Evolutionary conservation across 2,888 invertebrate species (phyloP), one percentile per base, ranked within the genome.

Genomic region (Perdita meconis): DNA sequence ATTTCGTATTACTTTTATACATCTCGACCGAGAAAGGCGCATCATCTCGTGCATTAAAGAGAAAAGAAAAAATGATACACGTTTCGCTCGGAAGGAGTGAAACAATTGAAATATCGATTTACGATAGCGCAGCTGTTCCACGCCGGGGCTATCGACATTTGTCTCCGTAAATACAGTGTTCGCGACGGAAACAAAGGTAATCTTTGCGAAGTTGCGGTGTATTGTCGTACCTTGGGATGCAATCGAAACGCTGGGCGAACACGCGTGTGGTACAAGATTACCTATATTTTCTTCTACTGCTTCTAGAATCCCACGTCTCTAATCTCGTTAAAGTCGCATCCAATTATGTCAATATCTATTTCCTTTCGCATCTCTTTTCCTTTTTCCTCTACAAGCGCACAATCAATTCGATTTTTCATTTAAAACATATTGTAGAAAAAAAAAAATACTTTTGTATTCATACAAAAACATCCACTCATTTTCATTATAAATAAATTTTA

Each of bases 341-440:
- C 59, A 69, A 82, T 82, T 73, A 67, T 63, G 51, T 55, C 53
- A 64, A 65, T 75, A 63, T 81, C 61, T 42, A 61, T 38, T 65
- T 69, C 53, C 53, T 40, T 44, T 24, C 44, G n/a, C 38, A 67
- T 55, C 40, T 10, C 16, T 22, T 61, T 8, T 44, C 5, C 38
- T 2, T 57, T 30, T 44, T 8, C 42, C 8, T 34, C n/a, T 1
- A 1, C 6, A 40, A n/a, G n/a, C n/a, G n/a, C n/a, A n/a, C n/a
- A n/a, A n/a, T n/a, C n/a, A n/a, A n/a, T n/a, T 44, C 42, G 24
- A 30, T 38, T 53, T 57, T 42, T 12, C 10, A 24, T 51, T 34
- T 2, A 1, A 6, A n/a, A n/a, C n/a, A n/a, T n/a, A n/a, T n/a
- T n/a, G n/a, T n/a, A n/a, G n/a, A n/a, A n/a, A n/a, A n/a, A n/a